Base-by-base conservation (phyloP, 30 jellyfish, hydroid and myxozoan genomes). In the Turritopsis rubra region DNA sequence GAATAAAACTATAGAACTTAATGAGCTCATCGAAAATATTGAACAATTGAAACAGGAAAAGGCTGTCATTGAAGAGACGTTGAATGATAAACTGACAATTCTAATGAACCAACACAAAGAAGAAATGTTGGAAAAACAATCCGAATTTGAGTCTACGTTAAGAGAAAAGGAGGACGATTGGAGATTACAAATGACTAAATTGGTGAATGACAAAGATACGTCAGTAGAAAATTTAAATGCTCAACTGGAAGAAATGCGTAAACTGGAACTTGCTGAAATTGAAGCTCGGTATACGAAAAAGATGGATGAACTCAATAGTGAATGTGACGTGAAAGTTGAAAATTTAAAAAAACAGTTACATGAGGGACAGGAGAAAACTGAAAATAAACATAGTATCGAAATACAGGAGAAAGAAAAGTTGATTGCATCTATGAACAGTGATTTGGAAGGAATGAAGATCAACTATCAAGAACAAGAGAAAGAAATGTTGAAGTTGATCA, bases 131-230 rank as follows among this genome's bases (percentile, higher is more conserved):
- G 84, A 80, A 23, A 80, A 80, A 26, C 27, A 18, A 16, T 19
- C 65, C 18, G 65, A 80, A 18, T 28, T 53, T 26, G 84, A 53
- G 0, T 30, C 72, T 3, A 53, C 18, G 19, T 52, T 77, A 77
- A 77, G 72, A 54, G 84, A 76, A 27, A 85, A 85, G 41, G 89
- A 76, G 28, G 88, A 85, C 25, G 89, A 85, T 8, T 85, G 30
- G 27, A 70, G 89, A 21, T 18, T 29, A 17, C 30, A 76, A 54
- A 22, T 79, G 28, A 66, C 54, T 52, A 73, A 80, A 16, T 29
- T 81, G 16, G 53, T 86, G 65, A 73, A 81, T 8, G 91, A 86
- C 21, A 80, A 86, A 65, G 90, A 86, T 60, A 28, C 73, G 23
- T 77, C 89, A 0, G 85, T 85, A 21, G 84, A 79, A 3, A 54